Conservation (phyloP, 2,113 vertebrate species). For the Thamnophis sirtalis region DNA sequence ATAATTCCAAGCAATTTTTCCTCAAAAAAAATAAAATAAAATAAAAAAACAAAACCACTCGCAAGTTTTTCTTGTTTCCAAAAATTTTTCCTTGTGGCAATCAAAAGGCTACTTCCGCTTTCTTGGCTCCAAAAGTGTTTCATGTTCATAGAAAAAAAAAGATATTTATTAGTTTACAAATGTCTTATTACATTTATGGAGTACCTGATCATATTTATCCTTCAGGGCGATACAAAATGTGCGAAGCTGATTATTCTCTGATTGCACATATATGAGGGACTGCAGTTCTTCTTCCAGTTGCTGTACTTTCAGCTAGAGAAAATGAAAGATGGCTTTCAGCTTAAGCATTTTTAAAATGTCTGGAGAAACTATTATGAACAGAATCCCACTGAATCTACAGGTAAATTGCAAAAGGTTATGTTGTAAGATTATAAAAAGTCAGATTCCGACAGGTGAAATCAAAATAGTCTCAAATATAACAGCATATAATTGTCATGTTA, state of each 20-base stretch:
- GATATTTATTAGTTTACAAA: neutral
- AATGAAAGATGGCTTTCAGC: neutral
- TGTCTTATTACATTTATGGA: neutral
- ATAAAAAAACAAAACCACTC: neutral
- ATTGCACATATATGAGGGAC: slow-evolving; percentile 39
- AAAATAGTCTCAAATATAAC: neutral
- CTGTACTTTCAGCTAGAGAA: slow-evolving; percentile 52
- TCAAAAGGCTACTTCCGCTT: neutral
- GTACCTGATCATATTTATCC: slow-evolving; percentile 59
- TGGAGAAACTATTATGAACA: neutral
- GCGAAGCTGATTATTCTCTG: slow-evolving; percentile 52
- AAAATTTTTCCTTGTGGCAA: neutral
- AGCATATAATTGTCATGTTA: neutral
- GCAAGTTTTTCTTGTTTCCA: neutral
- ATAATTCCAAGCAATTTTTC: neutral
- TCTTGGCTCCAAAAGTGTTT: neutral
- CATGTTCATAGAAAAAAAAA: neutral
- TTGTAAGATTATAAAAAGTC: neutral
- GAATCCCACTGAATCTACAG: neutral
- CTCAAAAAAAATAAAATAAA: neutral
- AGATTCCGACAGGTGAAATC: neutral
- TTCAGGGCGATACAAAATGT: slow-evolving; percentile 51
- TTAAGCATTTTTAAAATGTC: neutral
- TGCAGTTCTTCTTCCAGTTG: slow-evolving; percentile 65
- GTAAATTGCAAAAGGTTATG: neutral